Percentiles rank a stretch among this genome's conserved stretches.
These are phyloP conservation scores for Eurystomus gularis DNA, from an alignment of 2,113 vertebrate species.

Conservation along the genomic window DNA sequence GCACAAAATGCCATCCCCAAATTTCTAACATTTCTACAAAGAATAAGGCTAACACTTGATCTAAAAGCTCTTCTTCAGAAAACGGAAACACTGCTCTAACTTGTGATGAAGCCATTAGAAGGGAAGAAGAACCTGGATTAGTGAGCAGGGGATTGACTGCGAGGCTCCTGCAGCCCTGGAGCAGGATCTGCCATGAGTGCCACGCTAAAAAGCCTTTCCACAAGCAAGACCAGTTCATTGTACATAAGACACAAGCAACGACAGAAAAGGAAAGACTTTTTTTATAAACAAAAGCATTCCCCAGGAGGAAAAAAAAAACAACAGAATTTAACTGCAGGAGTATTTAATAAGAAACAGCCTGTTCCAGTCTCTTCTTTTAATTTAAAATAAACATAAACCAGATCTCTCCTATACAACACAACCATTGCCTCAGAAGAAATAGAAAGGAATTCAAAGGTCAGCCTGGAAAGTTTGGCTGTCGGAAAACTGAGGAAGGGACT, in stretches of 20 bases:
- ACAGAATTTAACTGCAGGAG: constrained; percentile 12
- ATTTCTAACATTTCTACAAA: background rate
- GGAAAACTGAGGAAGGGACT: background rate
- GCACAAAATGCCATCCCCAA: background rate
- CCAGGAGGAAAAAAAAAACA: background rate
- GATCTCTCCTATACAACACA: background rate
- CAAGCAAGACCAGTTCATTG: background rate
- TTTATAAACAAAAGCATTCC: constrained; percentile 43
- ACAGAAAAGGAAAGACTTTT: constrained; percentile 9
- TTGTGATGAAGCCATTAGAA: background rate
- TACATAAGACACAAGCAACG: background rate
- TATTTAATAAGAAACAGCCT: constrained; percentile 45
- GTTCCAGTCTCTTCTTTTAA: constrained; percentile 32
- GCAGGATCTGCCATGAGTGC: background rate
- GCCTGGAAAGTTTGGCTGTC: background rate
- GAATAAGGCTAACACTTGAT: background rate
- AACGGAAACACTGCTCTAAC: background rate
- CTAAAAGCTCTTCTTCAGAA: background rate
- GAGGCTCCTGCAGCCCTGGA: background rate
- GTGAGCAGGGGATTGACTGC: background rate
- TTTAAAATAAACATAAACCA: constrained; percentile 51
- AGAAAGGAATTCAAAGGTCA: constrained; percentile 18
- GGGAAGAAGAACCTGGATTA: background rate
- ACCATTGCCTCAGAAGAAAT: background rate
- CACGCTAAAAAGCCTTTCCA: background rate